Percentiles rank a stretch among this genome's conserved stretches.
phyloP scores from a whole-genome alignment of 1,140 invertebrate genomes.

The Tetraneura akinire region DNA sequence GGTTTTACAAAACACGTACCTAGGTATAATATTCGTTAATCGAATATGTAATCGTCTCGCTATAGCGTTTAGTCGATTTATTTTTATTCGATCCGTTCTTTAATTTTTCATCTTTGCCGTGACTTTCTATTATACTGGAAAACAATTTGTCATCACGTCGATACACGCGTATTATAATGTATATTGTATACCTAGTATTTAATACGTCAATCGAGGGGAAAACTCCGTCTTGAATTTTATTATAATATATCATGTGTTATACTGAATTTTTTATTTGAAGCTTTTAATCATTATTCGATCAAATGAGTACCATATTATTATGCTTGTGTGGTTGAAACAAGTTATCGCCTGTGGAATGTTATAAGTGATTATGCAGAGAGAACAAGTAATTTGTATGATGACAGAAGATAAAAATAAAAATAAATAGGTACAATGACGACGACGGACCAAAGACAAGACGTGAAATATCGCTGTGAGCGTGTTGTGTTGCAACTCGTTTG shows the following conservation, averaged over 20 bases:
- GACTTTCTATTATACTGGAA: too few relatives aligned
- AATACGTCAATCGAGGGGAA: too few relatives aligned
- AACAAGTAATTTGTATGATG: slow-evolving; percentile 33
- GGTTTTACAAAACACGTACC: slow-evolving; percentile 5
- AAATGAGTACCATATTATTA: neutral
- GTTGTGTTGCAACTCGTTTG: neutral
- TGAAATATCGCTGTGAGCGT: neutral
- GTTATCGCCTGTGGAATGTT: neutral
- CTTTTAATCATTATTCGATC: neutral
- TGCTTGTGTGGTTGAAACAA: neutral
- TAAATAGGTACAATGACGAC: too few relatives aligned
- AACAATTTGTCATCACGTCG: too few relatives aligned
- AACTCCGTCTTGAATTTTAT: too few relatives aligned
- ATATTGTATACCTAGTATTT: too few relatives aligned
- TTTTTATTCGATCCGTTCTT: too few relatives aligned
- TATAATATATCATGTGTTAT: too few relatives aligned
- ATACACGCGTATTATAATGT: too few relatives aligned
- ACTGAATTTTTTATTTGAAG: neutral
- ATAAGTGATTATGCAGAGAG: too few relatives aligned
- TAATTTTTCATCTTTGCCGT: too few relatives aligned
- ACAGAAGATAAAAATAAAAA: slow-evolving; percentile 29
- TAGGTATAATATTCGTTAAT: neutral
- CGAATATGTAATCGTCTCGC: neutral
- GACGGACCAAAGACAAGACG: neutral
- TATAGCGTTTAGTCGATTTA: neutral